A percentile compares a stretch with the other conserved stretches of the same genome.
Conservation (phyloP, 2,113 vertebrate genomes). For the Acrocephalus arundinaceus region DNA sequence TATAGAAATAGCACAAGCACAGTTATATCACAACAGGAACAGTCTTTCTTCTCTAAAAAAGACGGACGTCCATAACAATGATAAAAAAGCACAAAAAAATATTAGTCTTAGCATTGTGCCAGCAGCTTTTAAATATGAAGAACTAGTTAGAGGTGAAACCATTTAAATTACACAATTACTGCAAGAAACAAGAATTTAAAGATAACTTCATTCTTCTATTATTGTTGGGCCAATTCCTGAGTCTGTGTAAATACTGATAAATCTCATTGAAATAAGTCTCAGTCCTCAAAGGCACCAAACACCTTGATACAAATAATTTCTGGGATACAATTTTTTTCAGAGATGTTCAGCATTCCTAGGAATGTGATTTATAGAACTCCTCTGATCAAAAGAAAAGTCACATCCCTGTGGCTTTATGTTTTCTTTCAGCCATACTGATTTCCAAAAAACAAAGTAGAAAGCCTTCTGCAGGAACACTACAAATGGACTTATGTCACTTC, state of each 20-base stretch:
- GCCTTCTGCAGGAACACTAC: background rate
- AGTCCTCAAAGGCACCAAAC: background rate
- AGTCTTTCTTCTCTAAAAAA: background rate
- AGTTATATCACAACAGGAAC: background rate
- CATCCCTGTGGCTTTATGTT: background rate
- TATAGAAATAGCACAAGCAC: background rate
- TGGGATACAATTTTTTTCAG: background rate
- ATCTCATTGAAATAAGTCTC: background rate
- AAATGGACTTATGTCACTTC: background rate
- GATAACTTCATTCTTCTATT: background rate
- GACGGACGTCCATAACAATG: background rate
- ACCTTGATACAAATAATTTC: background rate
- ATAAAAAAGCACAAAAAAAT: conserved; percentile 34
- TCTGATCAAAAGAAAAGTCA: background rate
- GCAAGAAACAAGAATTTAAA: background rate
- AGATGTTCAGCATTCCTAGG: background rate
- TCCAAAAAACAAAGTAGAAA: background rate
- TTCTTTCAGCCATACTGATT: background rate
- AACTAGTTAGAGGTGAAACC: background rate
- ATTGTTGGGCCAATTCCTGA: background rate
- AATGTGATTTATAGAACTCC: background rate
- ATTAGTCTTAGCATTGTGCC: conserved; percentile 23
- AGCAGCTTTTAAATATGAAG: background rate
- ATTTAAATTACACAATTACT: background rate
- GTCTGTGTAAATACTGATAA: conserved; percentile 29